Percentiles rank a stretch among this genome's conserved stretches.
phyloP scores from a whole-genome alignment of 2,888 invertebrate species.

The Tenthredo mesomela region DNA sequence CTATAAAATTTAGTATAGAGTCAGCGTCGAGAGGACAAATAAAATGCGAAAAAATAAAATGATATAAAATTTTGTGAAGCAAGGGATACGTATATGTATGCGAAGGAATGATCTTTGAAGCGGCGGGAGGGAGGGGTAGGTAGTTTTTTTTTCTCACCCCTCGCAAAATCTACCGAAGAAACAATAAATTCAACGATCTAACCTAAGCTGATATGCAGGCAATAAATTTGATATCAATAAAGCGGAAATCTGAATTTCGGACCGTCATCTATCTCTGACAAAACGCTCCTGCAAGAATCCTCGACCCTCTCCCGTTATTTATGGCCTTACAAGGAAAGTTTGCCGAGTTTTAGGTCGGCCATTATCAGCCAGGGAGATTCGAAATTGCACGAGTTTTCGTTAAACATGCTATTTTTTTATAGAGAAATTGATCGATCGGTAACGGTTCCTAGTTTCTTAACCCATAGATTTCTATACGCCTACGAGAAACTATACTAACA shows the following conservation, averaged over 20 bases:
- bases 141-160: not conserved
- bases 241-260: slow-evolving; percentile 52
- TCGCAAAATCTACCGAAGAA: slow-evolving; percentile 3
- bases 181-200: slow-evolving; percentile 44
- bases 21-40: not conserved
- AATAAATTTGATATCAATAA: slow-evolving; percentile 51
- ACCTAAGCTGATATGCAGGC: slow-evolving; percentile 46
- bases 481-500: not conserved
- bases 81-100: not conserved
- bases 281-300: slow-evolving; percentile 47
- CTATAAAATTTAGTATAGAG: not conserved
- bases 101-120: slow-evolving; percentile 12
- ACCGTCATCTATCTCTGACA: slow-evolving; percentile 52
- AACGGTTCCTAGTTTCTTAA: not conserved
- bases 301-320: slow-evolving; percentile 38
- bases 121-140: not conserved
- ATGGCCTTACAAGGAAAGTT: slow-evolving; percentile 40
- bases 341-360: slow-evolving; percentile 38
- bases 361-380: slow-evolving; percentile 40
- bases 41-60: not conserved
- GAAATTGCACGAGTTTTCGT: slow-evolving; percentile 43
- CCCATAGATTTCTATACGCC: not conserved
- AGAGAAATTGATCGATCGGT: slow-evolving; percentile 30
- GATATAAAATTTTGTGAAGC: not conserved
- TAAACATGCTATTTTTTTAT: slow-evolving; percentile 37